These are phyloP conservation scores for Mallotus villosus DNA, from an alignment of 2,797 vertebrate species.

Conservation along the genomic window DNA sequence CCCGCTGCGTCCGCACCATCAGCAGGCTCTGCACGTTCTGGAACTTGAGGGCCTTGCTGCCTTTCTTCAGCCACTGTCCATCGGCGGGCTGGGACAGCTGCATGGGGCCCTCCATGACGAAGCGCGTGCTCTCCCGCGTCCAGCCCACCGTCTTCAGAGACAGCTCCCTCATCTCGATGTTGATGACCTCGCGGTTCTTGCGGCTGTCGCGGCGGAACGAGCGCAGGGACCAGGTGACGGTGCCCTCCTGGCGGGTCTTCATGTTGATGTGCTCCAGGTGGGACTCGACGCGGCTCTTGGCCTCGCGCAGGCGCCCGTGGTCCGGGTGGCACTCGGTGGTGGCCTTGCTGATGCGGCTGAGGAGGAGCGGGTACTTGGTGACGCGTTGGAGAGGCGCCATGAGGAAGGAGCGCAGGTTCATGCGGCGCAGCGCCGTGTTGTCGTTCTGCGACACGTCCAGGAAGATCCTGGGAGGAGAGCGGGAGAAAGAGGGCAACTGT, in stretches of 20 bases:
- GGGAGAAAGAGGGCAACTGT: background rate
- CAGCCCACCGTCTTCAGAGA: slow-evolving; percentile 88
- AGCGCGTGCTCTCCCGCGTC: slow-evolving; percentile 84
- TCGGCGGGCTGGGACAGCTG: slow-evolving; percentile 89
- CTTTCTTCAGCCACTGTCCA: slow-evolving; percentile 90
- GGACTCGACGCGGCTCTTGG: slow-evolving; percentile 89
- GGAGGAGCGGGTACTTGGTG: slow-evolving; percentile 88
- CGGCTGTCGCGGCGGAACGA: slow-evolving; percentile 91
- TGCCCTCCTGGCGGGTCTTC: slow-evolving; percentile 89
- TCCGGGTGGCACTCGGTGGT: slow-evolving; percentile 86
- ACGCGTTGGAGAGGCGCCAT: slow-evolving; percentile 91
- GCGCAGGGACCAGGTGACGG: slow-evolving; percentile 86
- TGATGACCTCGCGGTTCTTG: slow-evolving; percentile 88
- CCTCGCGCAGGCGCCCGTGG: slow-evolving; percentile 83
- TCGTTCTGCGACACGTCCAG: slow-evolving; percentile 92
- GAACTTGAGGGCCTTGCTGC: slow-evolving; percentile 88
- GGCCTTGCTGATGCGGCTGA: slow-evolving; percentile 89
- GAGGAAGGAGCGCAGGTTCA: slow-evolving; percentile 92
- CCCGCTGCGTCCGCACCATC: slow-evolving; percentile 80
- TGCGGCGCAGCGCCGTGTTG: slow-evolving; percentile 88
- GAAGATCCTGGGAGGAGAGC: slow-evolving; percentile 80
- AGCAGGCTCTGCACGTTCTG: slow-evolving; percentile 90
- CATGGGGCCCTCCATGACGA: slow-evolving; percentile 88
- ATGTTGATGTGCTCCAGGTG: slow-evolving; percentile 96
- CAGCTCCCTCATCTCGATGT: slow-evolving; percentile 89